Evolutionary conservation across 2,113 vertebrate species (phyloP), one percentile per base, ranked within the genome.

Genomic region (Xiphophorus couchianus): DNA sequence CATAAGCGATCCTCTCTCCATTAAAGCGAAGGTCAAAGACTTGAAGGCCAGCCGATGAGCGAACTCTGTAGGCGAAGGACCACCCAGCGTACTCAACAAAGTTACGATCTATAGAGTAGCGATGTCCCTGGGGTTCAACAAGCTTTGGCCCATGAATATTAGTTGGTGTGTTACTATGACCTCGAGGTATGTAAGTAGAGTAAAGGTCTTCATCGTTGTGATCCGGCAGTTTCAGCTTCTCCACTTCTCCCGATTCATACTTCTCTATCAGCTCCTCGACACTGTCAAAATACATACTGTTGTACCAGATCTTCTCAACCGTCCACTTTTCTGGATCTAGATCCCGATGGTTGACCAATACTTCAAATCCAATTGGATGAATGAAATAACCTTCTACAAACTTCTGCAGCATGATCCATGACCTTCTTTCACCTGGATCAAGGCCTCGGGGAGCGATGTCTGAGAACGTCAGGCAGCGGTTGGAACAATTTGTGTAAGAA

Each of bases 341-440:
- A 72, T 94, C 93, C 0, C 5, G 22, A 61, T 99, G 98, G 71
- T 97, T 94, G 69, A 99, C 1, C 3, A 99, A 90, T 30, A 98
- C 62, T 85, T 99, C 97, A 81, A 99, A 89, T 29, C 97, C 97
- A 12, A 94, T 87, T 0, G 97, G 97, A 61, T 99, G 97, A 67
- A 99, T 86, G 90, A 96, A 97, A 68, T 90, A 96, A 37, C 96
- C 96, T 65, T 98, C 96, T 1, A 97, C 93, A 0, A 78, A 85
- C 71, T 93, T 96, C 88, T 98, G 96, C 11, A 99, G 30, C 68
- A 98, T 94, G 31, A 98, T 27, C 97, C 97, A 99, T 0, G 78
- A 86, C 71, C 94, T 92, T 37, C 97, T 95, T 71, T 98, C 94
- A 0, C 96, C 96, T 0, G 96, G 86, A 3, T 71, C 92, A 85